Percentiles rank a stretch among this genome's conserved stretches.
Conservation (phyloP, 2,113 vertebrate species). For the Melospiza georgiana region DNA sequence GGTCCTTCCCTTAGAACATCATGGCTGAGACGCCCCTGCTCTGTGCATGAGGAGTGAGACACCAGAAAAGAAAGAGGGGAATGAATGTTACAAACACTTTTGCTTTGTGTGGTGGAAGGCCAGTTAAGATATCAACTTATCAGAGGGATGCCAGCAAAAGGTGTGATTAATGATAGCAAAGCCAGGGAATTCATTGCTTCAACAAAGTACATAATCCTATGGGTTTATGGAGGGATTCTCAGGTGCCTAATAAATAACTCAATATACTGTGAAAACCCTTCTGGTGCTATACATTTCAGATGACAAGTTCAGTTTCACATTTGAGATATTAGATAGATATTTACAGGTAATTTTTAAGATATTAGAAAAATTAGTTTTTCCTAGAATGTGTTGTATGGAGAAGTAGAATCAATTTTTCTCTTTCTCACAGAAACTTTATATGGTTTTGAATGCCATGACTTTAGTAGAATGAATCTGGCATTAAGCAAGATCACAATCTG, state of each 20-base stretch:
- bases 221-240: constrained; percentile 19
- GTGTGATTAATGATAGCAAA: constrained; percentile 41
- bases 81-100: neutral
- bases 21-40: neutral
- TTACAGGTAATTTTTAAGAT: neutral
- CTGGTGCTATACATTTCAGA: neutral
- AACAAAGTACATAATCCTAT: neutral
- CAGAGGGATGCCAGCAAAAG: neutral
- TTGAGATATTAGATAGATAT: neutral
- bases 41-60: rapidly evolving
- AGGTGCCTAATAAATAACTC: constrained; percentile 27
- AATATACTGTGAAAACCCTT: constrained; percentile 2
- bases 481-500: constrained; percentile 17
- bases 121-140: neutral
- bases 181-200: constrained; percentile 29
- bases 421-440: neutral
- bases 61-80: neutral
- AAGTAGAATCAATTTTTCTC: neutral
- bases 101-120: neutral
- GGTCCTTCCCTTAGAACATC: neutral
- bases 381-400: neutral
- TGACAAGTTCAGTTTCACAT: neutral
- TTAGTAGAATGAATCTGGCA: neutral
- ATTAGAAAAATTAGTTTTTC: neutral
- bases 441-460: neutral